Evolutionary conservation across 2,888 invertebrate species (phyloP).

Genomic region (Andrena flavipes): DNA sequence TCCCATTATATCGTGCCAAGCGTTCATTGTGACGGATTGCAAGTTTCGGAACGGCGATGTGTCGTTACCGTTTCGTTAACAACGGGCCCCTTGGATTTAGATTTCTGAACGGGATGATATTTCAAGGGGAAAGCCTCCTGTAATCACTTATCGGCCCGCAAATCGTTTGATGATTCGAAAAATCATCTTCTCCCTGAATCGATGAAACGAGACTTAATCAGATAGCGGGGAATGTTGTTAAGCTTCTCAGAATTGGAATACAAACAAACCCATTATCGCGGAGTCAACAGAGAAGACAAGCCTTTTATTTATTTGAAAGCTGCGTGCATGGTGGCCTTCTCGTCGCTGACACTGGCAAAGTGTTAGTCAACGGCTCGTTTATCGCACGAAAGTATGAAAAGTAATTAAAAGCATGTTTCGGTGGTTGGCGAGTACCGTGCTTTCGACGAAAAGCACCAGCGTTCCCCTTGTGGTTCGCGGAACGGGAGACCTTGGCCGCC

Average conservation of each 20-base stretch:
- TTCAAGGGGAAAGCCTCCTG: neutral
- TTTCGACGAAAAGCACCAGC: constrained; percentile 29
- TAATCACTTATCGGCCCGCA: too few relatives aligned
- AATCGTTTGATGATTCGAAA: neutral
- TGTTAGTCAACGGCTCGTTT: constrained; percentile 76
- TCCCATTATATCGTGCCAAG: constrained; percentile 59
- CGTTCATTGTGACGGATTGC: constrained; percentile 47
- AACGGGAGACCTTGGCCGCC: neutral
- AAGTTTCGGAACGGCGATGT: constrained; percentile 43
- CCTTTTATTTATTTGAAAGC: constrained; percentile 78
- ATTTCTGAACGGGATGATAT: constrained; percentile 37
- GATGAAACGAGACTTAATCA: constrained; percentile 17
- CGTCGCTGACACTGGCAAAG: constrained; percentile 67
- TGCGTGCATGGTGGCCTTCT: constrained; percentile 63
- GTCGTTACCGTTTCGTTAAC: constrained; percentile 44
- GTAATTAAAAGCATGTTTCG: constrained; percentile 80
- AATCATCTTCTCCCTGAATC: constrained; percentile 31
- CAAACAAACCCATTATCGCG: constrained; percentile 82
- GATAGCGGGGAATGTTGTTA: constrained; percentile 70
- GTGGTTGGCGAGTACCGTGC: constrained; percentile 32
- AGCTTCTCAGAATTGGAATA: constrained; percentile 81
- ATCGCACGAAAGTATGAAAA: constrained; percentile 80
- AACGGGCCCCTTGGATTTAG: constrained; percentile 10
- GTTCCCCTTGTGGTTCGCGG: neutral
- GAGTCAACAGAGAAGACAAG: constrained; percentile 80